Evolutionary conservation across 2,888 invertebrate species (phyloP), one percentile per base, ranked within the genome.

Genomic region (Pseudococcus jackbeardsleyi): DNA sequence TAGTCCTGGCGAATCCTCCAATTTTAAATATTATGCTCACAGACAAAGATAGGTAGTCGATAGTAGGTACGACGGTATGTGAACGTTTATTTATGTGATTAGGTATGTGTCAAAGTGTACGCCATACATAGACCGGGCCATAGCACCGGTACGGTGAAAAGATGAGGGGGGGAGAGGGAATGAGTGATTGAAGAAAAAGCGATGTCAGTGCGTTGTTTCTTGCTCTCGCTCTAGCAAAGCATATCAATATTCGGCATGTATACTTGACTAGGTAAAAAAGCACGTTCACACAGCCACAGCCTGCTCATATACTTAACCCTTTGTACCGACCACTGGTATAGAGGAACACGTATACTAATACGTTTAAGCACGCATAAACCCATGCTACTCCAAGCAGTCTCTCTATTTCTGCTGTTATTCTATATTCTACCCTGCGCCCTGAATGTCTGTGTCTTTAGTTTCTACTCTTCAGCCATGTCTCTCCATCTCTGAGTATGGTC

Each of bases 161-260:
- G 33, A 39, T 3, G 72, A 6, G 33, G n/a, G n/a, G n/a, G n/a
- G n/a, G n/a, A 33, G 26, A 33, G 26, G 26, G 26, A 33, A 33
- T 33, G 17, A 33, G 33, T 15, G 72, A 33, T 72, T 72, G 17
- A 33, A 72, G 72, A 72, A 64, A 64, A 22, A 39, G 33, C 72
- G 17, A 72, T 72, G 72, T 72, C 72, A 15, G 72, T 72, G 72
- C 33, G 33, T 72, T 17, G 33, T 72, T 72, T 72, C 33, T 3
- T 17, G 33, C 33, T 72, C 72, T 68, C 26, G 68, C 26, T 64
- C 59, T 2, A 22, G 64, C 19, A 2, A 1, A 2, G 26, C 26
- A 26, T 72, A 72, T 72, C 72, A 72, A 72, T 72, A 33, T 33
- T 72, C 72, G 3, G 26, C 72, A 17, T 72, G 33, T 72, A 33